phyloP scores from a whole-genome alignment of 2,888 invertebrate species.

The Piscicola geometra region DNA sequence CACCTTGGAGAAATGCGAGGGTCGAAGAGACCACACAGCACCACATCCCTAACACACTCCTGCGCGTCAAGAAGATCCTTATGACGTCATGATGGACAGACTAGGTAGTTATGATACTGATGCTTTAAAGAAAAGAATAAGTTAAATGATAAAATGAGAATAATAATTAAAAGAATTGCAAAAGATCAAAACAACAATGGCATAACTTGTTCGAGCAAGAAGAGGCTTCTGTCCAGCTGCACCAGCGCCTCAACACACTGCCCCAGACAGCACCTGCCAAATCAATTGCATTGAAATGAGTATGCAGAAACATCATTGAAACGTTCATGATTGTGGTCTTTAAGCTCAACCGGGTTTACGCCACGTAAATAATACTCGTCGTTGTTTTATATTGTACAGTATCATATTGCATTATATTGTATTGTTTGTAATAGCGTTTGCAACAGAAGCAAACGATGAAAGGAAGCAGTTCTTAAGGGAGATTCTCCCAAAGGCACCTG shows the following conservation, averaged over 20 bases:
- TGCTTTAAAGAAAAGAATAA: background rate
- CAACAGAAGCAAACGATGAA: background rate
- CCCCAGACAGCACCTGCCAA: constrained; percentile 61
- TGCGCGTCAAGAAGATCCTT: background rate
- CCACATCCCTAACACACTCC: constrained; percentile 56
- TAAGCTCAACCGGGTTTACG: too few species aligned
- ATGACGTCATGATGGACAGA: background rate
- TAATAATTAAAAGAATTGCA: background rate
- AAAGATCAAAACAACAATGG: background rate
- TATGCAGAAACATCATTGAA: too few species aligned
- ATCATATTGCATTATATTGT: too few species aligned
- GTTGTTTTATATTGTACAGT: too few species aligned
- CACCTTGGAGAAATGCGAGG: constrained; percentile 77
- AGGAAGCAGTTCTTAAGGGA: background rate
- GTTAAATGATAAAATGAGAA: background rate
- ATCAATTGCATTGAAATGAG: too few species aligned
- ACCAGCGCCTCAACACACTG: constrained; percentile 76
- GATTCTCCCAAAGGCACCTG: background rate
- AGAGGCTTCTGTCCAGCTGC: constrained; percentile 74
- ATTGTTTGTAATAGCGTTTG: too few species aligned
- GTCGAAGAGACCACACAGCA: constrained; percentile 75
- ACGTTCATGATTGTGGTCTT: background rate
- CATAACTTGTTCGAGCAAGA: constrained; percentile 65
- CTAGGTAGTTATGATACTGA: background rate
- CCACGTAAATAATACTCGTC: too few species aligned